A percentile compares a stretch with the other conserved stretches of the same genome.
These are phyloP conservation scores for Cardiocondyla obscurior DNA, from an alignment of 1,140 invertebrate genomes.

Conservation along the genomic window DNA sequence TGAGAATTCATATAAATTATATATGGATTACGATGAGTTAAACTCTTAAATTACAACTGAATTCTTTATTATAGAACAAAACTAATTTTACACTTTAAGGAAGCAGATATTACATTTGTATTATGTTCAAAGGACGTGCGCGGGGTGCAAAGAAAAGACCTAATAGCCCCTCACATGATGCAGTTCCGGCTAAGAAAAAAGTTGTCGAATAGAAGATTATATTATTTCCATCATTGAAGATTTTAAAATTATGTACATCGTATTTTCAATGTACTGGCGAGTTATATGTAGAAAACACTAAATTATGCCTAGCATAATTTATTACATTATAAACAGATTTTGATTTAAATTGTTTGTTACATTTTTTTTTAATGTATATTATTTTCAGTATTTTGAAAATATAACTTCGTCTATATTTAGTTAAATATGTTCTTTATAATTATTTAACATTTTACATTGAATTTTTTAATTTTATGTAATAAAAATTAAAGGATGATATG, in stretches of 20 bases:
- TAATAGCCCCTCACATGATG: constrained; percentile 44
- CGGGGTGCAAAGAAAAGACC: constrained; percentile 53
- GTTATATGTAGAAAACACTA: constrained; percentile 27
- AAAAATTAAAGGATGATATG: background rate
- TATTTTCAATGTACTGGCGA: constrained; percentile 16
- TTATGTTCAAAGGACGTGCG: constrained; percentile 59
- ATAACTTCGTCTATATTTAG: constrained; percentile 63
- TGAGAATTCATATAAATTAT: constrained; percentile 75
- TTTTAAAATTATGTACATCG: background rate
- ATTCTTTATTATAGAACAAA: background rate
- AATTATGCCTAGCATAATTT: constrained; percentile 26
- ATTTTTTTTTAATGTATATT: constrained; percentile 38
- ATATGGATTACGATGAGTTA: constrained; percentile 82
- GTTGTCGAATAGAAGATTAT: constrained; percentile 38
- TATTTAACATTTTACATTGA: background rate
- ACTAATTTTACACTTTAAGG: background rate
- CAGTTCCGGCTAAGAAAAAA: constrained; percentile 54
- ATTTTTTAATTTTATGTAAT: background rate
- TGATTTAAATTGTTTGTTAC: background rate
- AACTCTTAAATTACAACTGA: constrained; percentile 74
- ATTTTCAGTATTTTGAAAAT: constrained; percentile 56
- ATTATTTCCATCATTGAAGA: background rate
- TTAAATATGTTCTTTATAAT: constrained; percentile 17
- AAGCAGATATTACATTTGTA: background rate
- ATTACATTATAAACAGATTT: background rate